These are phyloP conservation scores for Anoplopoma fimbria DNA, from an alignment of 2,113 vertebrate species.

Conservation along the genomic window DNA sequence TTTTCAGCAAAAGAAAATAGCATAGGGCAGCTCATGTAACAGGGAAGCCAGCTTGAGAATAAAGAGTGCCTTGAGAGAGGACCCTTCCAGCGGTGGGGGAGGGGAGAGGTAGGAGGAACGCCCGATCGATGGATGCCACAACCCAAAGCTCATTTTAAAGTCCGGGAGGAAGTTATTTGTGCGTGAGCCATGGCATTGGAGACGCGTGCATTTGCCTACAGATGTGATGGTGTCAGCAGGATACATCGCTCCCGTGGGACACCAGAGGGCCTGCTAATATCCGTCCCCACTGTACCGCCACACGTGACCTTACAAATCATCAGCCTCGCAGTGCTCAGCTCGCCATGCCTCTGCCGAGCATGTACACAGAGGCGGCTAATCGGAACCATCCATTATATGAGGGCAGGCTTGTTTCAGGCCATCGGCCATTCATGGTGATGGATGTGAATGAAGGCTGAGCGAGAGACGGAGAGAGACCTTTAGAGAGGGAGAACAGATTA, in stretches of 20 bases:
- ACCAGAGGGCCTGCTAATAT: conserved; percentile 65
- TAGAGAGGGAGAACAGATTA: conserved; percentile 60
- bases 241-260: conserved; percentile 66
- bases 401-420: conserved; percentile 71
- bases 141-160: conserved; percentile 63
- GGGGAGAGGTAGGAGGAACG: conserved; percentile 15
- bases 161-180: conserved; percentile 63
- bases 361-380: conserved; percentile 68
- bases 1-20: conserved; percentile 45
- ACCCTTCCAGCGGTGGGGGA: conserved; percentile 19
- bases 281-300: conserved; percentile 41
- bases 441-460: conserved; percentile 66
- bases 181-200: conserved; percentile 32
- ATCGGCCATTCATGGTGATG: conserved; percentile 67
- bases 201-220: conserved; percentile 62
- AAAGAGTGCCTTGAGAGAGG: conserved; percentile 28
- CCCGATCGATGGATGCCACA: conserved; percentile 55
- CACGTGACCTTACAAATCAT: conserved; percentile 71
- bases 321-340: conserved; percentile 46
- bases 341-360: conserved; percentile 36
- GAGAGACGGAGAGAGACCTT: conserved; percentile 45
- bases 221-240: conserved; percentile 72
- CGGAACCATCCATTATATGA: conserved; percentile 73
- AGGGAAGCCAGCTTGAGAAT: conserved; percentile 22
- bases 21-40: conserved; percentile 40